Evolutionary conservation across 2,888 invertebrate species (phyloP).

Genomic region (Pterostichus madidus): DNA sequence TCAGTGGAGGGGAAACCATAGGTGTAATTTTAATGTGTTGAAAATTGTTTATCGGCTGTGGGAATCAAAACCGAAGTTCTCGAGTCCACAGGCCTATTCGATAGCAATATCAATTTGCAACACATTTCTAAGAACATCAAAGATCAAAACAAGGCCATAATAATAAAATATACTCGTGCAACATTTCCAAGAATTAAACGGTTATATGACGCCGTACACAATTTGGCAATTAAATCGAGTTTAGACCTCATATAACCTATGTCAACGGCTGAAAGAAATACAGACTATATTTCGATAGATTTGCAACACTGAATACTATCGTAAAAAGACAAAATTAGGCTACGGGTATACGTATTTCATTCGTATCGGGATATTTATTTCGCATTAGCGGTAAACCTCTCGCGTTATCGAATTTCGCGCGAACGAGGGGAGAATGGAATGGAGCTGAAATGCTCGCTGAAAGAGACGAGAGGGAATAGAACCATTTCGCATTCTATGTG

Average conservation of each 20-base stretch:
- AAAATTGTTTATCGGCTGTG: too few species aligned
- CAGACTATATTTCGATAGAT: background rate
- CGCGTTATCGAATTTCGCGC: constrained; percentile 44
- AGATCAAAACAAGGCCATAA: constrained; percentile 16
- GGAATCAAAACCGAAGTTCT: too few species aligned
- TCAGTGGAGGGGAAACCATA: too few species aligned
- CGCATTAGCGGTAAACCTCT: constrained; percentile 38
- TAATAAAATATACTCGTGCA: constrained; percentile 16
- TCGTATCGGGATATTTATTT: constrained; percentile 40
- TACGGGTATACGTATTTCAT: constrained; percentile 1
- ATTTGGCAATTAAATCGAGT: constrained; percentile 47
- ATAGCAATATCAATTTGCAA: too few species aligned
- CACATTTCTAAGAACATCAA: constrained; percentile 9
- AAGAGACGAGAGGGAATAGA: constrained; percentile 13
- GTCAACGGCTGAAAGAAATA: constrained; percentile 1
- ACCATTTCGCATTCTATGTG: constrained; percentile 33
- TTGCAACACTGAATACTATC: constrained; percentile 7
- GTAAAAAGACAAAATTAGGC: background rate
- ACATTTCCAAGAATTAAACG: constrained; percentile 16
- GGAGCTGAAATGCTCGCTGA: background rate
- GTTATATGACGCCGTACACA: constrained; percentile 12
- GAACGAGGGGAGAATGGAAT: constrained; percentile 32
- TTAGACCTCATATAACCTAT: constrained; percentile 28
- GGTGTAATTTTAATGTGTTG: too few species aligned
- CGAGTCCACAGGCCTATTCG: too few species aligned